phyloP scores from a whole-genome alignment of 2,113 vertebrate species.

The Cyanistes caeruleus region DNA sequence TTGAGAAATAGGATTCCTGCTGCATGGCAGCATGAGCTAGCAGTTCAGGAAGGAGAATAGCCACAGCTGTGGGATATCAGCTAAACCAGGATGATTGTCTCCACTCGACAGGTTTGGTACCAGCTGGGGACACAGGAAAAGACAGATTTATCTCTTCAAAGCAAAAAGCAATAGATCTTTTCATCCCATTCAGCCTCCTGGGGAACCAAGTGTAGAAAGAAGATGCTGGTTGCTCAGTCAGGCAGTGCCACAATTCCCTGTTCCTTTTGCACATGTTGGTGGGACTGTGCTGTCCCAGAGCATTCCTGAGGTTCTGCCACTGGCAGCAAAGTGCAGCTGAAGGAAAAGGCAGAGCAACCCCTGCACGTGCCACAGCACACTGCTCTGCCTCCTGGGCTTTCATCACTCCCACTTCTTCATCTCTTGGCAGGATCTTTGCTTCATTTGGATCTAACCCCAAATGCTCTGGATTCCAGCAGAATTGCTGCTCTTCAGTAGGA shows the following conservation, averaged over 20 bases:
- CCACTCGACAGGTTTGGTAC: neutral
- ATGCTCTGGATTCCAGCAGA: neutral
- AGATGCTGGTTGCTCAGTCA: neutral
- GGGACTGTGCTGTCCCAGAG: neutral
- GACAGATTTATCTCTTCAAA: neutral
- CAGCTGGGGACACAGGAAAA: slow-evolving; percentile 11
- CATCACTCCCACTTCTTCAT: neutral
- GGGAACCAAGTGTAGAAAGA: neutral
- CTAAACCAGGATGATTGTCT: neutral
- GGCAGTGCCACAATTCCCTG: neutral
- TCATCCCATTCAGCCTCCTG: neutral
- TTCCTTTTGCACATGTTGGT: rapidly evolving
- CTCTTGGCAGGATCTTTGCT: neutral
- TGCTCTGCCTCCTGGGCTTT: neutral
- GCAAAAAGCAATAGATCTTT: neutral
- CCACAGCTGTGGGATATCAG: neutral
- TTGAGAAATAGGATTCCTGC: neutral
- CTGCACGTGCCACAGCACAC: rapidly evolving
- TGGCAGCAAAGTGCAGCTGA: neutral
- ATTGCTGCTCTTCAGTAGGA: neutral
- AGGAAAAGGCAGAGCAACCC: neutral
- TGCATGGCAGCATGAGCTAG: neutral
- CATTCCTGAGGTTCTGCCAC: rapidly evolving
- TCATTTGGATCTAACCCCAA: neutral
- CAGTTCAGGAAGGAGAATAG: neutral